Percentiles rank a stretch among this genome's conserved stretches.
Conservation (phyloP, 2,113 vertebrate genomes). For the Melanocharis versteri region DNA sequence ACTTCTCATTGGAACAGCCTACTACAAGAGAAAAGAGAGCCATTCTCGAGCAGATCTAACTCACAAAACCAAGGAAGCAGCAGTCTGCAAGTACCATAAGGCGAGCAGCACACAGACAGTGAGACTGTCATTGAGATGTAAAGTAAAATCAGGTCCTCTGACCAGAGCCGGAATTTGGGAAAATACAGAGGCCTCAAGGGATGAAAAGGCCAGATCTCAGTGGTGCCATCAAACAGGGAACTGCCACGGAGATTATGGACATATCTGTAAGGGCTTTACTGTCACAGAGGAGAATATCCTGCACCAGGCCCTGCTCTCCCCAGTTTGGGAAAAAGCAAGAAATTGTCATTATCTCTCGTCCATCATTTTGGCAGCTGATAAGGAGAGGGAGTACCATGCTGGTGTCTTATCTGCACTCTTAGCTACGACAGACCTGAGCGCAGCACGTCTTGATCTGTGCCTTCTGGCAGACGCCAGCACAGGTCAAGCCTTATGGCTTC, state of each 20-base stretch:
- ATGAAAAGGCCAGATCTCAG: background rate
- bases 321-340: background rate
- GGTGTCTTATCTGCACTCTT: background rate
- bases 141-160: background rate
- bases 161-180: background rate
- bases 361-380: background rate
- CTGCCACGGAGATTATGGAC: background rate
- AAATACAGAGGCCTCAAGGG: background rate
- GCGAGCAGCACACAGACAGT: background rate
- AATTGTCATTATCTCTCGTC: background rate
- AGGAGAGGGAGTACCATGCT: accelerated
- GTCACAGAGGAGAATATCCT: background rate
- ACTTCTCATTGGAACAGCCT: background rate
- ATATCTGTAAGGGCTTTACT: background rate
- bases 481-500: background rate
- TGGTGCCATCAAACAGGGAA: background rate
- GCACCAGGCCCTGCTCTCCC: background rate
- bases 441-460: background rate
- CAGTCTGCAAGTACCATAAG: background rate
- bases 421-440: background rate
- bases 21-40: background rate
- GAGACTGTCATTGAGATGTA: accelerated
- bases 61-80: background rate
- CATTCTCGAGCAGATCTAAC: background rate
- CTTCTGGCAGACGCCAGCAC: background rate